Evolutionary conservation across 2,888 invertebrate genomes (phyloP), one percentile per base, ranked within the genome.

Genomic region (Choristoneura rosaceana): DNA sequence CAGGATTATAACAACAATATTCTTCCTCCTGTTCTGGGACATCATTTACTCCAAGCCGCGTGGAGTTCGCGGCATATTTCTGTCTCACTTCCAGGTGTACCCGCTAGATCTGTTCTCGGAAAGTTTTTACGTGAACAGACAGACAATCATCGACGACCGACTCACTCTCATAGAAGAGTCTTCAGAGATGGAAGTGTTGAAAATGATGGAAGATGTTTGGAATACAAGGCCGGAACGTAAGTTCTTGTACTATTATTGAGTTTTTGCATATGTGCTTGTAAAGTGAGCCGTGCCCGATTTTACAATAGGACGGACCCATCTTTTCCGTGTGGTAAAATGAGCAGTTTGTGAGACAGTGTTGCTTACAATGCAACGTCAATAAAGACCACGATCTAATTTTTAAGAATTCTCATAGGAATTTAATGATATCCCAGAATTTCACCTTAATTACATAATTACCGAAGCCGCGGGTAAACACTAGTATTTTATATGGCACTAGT

Each of bases 11-110:
- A 91, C 92, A 3, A 95, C 95, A 0, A 84, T 97, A 70, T 96
- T 96, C 86, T 93, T 93, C 50, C 88, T 97, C 0, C 87, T 97
- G 8, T 97, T 98, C 87, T 98, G 98, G 97, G 96, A 98, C 77
- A 95, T 97, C 3, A 95, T 98, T 62, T 92, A 94, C 75, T 89
- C 96, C 14, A 92, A 93, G 65, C 89, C 91, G 0, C 90, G 94
- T 0, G 83, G 82, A 9, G 81, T 85, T 0, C 74, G 74, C 0
- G 96, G 97, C 74, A 92, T 95, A 12, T 98, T 97, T 87, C 90
- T 97, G 59, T 95, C 95, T 0, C 88, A 90, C 4, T 96, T 95
- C 83, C 97, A 98, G 85, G 75, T 74, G 41, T 93, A 91, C n/a
- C 98, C 98, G 0, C 88, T 97, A 5, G 98, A 98, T 88, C 87